Evolutionary conservation across 2,797 vertebrate species (phyloP).

Genomic region (Periparus ater): DNA sequence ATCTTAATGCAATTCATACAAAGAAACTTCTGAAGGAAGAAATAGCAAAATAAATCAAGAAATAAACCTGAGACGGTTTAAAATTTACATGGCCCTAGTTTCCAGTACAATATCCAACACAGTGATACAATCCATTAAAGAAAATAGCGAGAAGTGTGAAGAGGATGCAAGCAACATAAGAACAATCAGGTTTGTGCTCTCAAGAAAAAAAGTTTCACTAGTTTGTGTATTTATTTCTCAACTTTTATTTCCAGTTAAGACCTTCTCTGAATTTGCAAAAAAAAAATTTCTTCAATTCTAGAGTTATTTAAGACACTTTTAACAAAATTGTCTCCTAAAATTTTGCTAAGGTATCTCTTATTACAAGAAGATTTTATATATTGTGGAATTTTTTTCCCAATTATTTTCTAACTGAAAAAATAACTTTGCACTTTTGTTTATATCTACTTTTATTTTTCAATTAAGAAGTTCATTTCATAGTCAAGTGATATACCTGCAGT

Average conservation of each 20-base stretch:
- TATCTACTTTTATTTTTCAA: not conserved
- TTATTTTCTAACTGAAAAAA: not conserved
- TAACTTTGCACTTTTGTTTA: not conserved
- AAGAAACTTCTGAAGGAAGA: not conserved
- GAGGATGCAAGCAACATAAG: not conserved
- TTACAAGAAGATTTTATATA: not conserved
- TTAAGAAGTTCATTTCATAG: not conserved
- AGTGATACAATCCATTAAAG: not conserved
- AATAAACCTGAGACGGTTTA: not conserved
- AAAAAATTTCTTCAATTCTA: not conserved
- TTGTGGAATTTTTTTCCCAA: not conserved
- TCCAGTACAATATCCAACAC: not conserved
- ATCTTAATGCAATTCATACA: not conserved
- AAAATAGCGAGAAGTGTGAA: fast-evolving
- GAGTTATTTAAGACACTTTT: not conserved
- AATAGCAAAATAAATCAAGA: not conserved
- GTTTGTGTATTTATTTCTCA: not conserved
- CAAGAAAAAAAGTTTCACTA: not conserved
- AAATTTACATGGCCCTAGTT: not conserved
- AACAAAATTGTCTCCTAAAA: not conserved
- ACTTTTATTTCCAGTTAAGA: not conserved
- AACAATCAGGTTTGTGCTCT: not conserved
- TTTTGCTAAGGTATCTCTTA: not conserved
- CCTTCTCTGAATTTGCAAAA: not conserved
- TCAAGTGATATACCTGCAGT: not conserved